Conservation (phyloP, 2,797 vertebrate species). For the Loris lydekkerianus region DNA sequence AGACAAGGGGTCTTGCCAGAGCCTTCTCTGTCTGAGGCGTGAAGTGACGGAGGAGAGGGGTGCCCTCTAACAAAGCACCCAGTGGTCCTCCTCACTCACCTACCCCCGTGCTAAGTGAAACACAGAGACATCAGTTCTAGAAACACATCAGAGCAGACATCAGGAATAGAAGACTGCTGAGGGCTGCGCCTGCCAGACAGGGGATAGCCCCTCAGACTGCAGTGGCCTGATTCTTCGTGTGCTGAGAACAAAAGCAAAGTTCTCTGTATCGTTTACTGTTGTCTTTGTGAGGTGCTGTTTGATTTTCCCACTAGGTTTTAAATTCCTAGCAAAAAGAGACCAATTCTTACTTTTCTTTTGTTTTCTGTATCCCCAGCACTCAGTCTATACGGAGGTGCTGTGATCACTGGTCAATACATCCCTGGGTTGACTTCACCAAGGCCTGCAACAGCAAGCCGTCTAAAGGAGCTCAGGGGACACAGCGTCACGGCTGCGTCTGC, state of each 20-base stretch:
- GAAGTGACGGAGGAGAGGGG: background rate
- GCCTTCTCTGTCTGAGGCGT: too few species aligned
- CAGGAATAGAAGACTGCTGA: too few species aligned
- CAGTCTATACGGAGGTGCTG: background rate
- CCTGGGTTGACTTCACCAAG: background rate
- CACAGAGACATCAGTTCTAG: background rate
- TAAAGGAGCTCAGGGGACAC: background rate
- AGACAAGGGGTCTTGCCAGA: background rate
- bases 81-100: background rate
- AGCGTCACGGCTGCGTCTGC: too few species aligned
- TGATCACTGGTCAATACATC: background rate
- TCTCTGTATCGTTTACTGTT: background rate
- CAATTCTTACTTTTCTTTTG: background rate
- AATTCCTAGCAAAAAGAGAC: background rate
- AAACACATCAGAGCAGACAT: background rate
- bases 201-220: rapidly evolving
- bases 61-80: background rate
- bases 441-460: background rate
- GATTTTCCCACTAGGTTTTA: background rate
- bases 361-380: background rate
- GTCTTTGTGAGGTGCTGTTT: background rate
- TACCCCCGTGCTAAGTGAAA: too few species aligned
- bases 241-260: background rate
- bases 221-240: rapidly evolving
- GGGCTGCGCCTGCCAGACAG: too few species aligned